A percentile compares a stretch with the other conserved stretches of the same genome.
These are phyloP conservation scores for Aptenodytes patagonicus DNA, from an alignment of 2,113 vertebrate genomes.

Conservation along the genomic window DNA sequence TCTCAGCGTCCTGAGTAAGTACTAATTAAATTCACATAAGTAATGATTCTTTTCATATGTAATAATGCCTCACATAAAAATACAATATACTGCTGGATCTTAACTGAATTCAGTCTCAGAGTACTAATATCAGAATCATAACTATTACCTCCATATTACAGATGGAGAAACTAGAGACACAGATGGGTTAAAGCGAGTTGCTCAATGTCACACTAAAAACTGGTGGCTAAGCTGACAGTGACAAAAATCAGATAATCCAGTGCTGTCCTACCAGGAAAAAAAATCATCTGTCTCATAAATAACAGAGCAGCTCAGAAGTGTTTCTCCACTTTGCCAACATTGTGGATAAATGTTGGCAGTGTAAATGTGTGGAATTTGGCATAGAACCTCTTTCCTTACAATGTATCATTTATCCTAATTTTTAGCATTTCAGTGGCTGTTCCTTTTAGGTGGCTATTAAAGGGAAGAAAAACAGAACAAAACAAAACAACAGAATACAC, in stretches of 20 bases:
- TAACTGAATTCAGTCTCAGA: not conserved
- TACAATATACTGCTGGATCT: not conserved
- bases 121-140: not conserved
- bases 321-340: slow-evolving; percentile 42
- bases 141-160: not conserved
- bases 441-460: slow-evolving; percentile 3
- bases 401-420: slow-evolving; percentile 53
- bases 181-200: not conserved
- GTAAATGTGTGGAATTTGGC: slow-evolving; percentile 61
- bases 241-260: slow-evolving; percentile 23
- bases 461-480: not conserved
- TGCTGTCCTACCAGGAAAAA: not conserved
- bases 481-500: not conserved
- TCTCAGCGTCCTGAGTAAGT: not conserved
- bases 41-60: not conserved
- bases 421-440: slow-evolving; percentile 44
- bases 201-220: not conserved
- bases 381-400: slow-evolving; percentile 21
- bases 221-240: not conserved
- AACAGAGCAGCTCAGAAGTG: slow-evolving; percentile 41
- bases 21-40: not conserved
- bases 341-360: slow-evolving; percentile 59
- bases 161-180: not conserved
- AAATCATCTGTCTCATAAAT: slow-evolving; percentile 27
- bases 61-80: not conserved